Percentiles rank a stretch among this genome's conserved stretches.
Conservation (phyloP, 2,113 vertebrate species). For the Rhinoderma darwinii region DNA sequence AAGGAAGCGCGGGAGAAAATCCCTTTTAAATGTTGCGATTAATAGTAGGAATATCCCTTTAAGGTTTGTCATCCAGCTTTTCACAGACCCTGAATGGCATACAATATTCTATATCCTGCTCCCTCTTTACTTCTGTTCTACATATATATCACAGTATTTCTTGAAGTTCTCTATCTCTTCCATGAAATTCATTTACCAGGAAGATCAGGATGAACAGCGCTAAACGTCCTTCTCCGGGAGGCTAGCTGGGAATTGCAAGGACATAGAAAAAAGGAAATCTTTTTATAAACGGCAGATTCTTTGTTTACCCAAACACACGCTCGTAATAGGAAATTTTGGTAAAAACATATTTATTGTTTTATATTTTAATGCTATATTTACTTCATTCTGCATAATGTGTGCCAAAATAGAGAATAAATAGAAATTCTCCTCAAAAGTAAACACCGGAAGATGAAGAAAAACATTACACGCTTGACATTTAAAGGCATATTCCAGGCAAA, state of each 20-base stretch:
- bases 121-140: background rate
- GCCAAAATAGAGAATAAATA: background rate
- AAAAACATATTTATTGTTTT: background rate
- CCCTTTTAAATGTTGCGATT: no score
- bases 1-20: no score
- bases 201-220: background rate
- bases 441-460: background rate
- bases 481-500: background rate
- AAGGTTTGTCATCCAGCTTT: background rate
- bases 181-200: background rate
- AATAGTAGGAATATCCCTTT: background rate
- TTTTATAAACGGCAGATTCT: background rate
- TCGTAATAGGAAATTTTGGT: background rate
- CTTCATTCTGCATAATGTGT: no score
- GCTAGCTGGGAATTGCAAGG: background rate
- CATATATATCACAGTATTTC: background rate
- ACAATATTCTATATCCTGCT: no score
- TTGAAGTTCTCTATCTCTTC: background rate
- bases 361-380: no score
- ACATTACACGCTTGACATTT: background rate
- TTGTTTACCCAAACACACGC: conserved; percentile 17
- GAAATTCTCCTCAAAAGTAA: background rate
- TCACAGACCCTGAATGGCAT: background rate
- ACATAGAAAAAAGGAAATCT: no score
- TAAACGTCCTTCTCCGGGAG: background rate